phyloP scores from a whole-genome alignment of 1,140 invertebrate genomes.

The Drosophila kanapiae region DNA sequence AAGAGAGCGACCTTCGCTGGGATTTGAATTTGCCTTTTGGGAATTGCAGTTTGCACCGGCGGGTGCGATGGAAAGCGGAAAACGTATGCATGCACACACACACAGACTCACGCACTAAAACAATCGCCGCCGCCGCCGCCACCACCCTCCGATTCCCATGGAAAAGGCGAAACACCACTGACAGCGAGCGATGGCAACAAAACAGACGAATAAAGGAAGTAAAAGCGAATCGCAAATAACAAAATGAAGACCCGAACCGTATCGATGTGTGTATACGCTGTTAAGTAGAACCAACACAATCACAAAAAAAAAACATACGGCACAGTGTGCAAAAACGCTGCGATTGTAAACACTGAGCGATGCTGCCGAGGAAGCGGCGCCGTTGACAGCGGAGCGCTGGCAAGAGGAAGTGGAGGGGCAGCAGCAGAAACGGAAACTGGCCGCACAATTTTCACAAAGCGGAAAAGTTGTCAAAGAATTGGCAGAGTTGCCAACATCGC shows the following conservation, averaged over 20 bases:
- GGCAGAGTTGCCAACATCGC: conserved; percentile 55
- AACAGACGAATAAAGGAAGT: conserved; percentile 77
- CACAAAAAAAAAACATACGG: conserved; percentile 12
- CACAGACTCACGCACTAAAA: conserved; percentile 23
- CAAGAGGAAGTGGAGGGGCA: conserved; percentile 19
- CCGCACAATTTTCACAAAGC: conserved; percentile 61
- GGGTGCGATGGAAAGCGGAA: conserved; percentile 32
- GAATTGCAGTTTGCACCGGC: conserved; percentile 55
- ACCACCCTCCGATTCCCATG: conserved; percentile 46
- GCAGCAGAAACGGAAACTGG: conserved; percentile 49
- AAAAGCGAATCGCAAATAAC: conserved; percentile 77
- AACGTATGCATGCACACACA: conserved; percentile 22
- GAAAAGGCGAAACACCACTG: conserved; percentile 37
- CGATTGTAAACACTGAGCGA: conserved; percentile 51
- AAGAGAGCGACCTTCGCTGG: conserved; percentile 35
- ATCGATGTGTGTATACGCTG: conserved; percentile 50
- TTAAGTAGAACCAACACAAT: conserved; percentile 41
- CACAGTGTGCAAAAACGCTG: conserved; percentile 47
- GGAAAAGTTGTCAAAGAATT: conserved; percentile 66
- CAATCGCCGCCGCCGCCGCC: conserved; percentile 28
- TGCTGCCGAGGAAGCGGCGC: conserved; percentile 24
- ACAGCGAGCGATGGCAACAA: conserved; percentile 40
- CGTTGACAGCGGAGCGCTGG: background rate
- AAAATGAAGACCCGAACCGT: conserved; percentile 64
- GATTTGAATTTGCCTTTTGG: conserved; percentile 21